A percentile compares a stretch with the other conserved stretches of the same genome.
Evolutionary conservation across 2,888 invertebrate species (phyloP).

Genomic region (Epicampocera succincta): DNA sequence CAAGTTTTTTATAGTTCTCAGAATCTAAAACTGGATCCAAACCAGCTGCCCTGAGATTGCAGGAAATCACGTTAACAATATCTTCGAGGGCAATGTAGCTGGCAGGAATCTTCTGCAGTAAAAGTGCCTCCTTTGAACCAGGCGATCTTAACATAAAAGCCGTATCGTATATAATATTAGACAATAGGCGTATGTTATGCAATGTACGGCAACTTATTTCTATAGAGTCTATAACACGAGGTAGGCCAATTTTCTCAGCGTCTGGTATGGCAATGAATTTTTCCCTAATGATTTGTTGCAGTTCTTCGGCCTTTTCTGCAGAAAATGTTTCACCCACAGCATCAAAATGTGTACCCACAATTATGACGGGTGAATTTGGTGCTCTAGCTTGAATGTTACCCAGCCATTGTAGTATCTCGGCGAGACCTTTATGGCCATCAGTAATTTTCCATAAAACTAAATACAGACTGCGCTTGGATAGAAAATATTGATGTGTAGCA

Average conservation of each 20-base stretch:
- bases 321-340: conserved; percentile 84
- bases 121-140: conserved; percentile 93
- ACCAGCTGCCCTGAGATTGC: conserved; percentile 86
- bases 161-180: conserved; percentile 95
- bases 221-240: conserved; percentile 94
- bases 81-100: conserved; percentile 97
- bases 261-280: conserved; percentile 96
- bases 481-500: conserved; percentile 98
- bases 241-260: conserved; percentile 97
- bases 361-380: conserved; percentile 97
- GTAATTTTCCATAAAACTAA: conserved; percentile 97
- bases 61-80: conserved; percentile 91
- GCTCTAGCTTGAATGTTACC: conserved; percentile 97
- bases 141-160: conserved; percentile 95
- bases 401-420: conserved; percentile 96
- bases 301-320: conserved; percentile 84
- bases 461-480: conserved; percentile 96
- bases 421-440: conserved; percentile 94
- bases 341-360: conserved; percentile 98
- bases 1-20: conserved; percentile 86
- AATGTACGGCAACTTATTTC: conserved; percentile 94
- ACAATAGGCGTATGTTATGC: conserved; percentile 93
- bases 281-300: conserved; percentile 93
- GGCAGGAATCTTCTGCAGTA: conserved; percentile 97
- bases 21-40: conserved; percentile 91